These are phyloP conservation scores for Dryobota labecula DNA, from an alignment of 2,888 invertebrate species.

Conservation along the genomic window DNA sequence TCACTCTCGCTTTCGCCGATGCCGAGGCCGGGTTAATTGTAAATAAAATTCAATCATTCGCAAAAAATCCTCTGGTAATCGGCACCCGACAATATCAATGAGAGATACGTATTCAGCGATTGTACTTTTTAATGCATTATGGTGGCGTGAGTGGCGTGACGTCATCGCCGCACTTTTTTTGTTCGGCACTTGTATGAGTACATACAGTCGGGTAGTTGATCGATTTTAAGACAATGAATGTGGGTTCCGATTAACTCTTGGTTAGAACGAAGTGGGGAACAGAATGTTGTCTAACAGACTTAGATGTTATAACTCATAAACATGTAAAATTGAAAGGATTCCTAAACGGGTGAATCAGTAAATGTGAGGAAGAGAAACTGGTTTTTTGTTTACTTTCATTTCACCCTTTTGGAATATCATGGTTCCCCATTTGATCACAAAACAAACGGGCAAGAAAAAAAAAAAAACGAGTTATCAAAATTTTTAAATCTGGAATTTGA, in stretches of 20 bases:
- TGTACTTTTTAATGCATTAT: slow-evolving; percentile 73
- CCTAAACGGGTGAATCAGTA: background rate
- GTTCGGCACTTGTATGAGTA: slow-evolving; percentile 56
- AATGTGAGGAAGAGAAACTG: background rate
- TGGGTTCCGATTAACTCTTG: slow-evolving; percentile 31
- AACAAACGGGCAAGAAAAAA: background rate
- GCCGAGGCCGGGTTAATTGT: slow-evolving; percentile 88
- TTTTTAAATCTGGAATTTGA: background rate
- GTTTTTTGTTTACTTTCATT: slow-evolving; percentile 1
- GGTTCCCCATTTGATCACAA: background rate
- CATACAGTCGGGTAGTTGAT: slow-evolving; percentile 28
- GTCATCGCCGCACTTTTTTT: slow-evolving; percentile 64
- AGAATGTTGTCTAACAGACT: background rate
- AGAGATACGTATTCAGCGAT: slow-evolving; percentile 77
- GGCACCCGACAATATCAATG: slow-evolving; percentile 86
- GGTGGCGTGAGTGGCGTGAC: slow-evolving; percentile 63
- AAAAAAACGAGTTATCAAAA: background rate
- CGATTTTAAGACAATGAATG: slow-evolving; percentile 54
- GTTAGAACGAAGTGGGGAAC: slow-evolving; percentile 17
- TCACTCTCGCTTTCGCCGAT: slow-evolving; percentile 87
- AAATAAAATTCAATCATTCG: slow-evolving; percentile 90
- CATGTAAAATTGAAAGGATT: background rate
- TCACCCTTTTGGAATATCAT: background rate
- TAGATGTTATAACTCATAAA: too few species aligned
- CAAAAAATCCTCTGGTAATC: slow-evolving; percentile 88